phyloP scores from a whole-genome alignment of 2,113 vertebrate genomes.

The Amphiprion percula region DNA sequence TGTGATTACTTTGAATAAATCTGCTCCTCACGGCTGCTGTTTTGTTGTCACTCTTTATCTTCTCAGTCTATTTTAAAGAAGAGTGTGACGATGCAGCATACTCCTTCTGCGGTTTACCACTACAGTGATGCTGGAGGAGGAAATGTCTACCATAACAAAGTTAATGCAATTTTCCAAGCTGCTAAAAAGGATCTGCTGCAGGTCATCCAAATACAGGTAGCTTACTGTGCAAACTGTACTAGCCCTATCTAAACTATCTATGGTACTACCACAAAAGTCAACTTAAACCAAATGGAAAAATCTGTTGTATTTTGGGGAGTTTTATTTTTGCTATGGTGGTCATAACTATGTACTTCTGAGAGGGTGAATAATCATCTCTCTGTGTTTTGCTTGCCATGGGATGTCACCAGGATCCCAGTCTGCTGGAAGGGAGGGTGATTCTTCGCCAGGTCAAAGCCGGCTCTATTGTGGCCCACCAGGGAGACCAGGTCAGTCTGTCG shows the following conservation, averaged over 20 bases:
- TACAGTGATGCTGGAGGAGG: slow-evolving; percentile 79
- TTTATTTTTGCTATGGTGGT: too few relatives aligned
- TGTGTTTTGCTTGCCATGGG: background rate
- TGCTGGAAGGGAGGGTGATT: slow-evolving; percentile 90
- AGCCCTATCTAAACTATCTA: background rate
- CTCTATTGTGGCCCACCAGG: slow-evolving; percentile 89
- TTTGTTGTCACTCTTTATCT: background rate
- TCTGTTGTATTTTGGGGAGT: too few relatives aligned
- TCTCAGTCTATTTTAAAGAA: slow-evolving; percentile 90
- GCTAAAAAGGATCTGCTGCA: slow-evolving; percentile 93
- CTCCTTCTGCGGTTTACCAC: slow-evolving; percentile 87
- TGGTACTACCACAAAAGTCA: background rate
- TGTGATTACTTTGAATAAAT: too few relatives aligned
- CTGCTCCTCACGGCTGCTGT: background rate
- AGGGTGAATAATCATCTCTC: too few relatives aligned
- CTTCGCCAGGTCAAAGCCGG: slow-evolving; percentile 92
- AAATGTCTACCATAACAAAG: slow-evolving; percentile 78
- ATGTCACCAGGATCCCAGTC: slow-evolving; percentile 83
- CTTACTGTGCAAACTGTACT: background rate
- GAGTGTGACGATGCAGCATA: slow-evolving; percentile 85
- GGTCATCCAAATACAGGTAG: slow-evolving; percentile 90
- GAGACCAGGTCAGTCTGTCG: slow-evolving; percentile 90
- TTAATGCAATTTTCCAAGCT: slow-evolving; percentile 89
- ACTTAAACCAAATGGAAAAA: too few relatives aligned
- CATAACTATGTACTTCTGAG: too few relatives aligned